A percentile compares a stretch with the other conserved stretches of the same genome.
Evolutionary conservation across 2,797 vertebrate species (phyloP).

Genomic region (Petrocephalus schoutedeni): DNA sequence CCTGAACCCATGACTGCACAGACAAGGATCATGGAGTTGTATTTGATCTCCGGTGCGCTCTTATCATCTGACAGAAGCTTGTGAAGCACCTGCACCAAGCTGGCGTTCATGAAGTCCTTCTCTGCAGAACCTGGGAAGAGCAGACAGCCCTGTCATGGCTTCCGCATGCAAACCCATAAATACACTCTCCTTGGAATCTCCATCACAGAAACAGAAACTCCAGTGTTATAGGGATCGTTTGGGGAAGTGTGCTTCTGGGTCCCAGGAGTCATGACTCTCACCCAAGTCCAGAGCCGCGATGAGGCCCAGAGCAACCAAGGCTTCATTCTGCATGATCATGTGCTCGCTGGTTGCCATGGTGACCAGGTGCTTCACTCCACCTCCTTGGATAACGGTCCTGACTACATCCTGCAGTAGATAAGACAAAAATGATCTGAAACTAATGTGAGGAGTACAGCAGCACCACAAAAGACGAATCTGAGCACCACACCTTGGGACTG

Average conservation of each 20-base stretch:
- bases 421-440: slow-evolving; percentile 18
- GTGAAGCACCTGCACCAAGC: slow-evolving; percentile 88
- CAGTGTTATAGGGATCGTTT: neutral
- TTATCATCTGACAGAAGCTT: slow-evolving; percentile 87
- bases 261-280: slow-evolving; percentile 47
- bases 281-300: slow-evolving; percentile 90
- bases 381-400: slow-evolving; percentile 83
- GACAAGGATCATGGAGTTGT: slow-evolving; percentile 97
- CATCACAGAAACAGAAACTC: neutral
- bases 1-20: slow-evolving; percentile 92
- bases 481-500: neutral
- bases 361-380: slow-evolving; percentile 90
- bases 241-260: neutral
- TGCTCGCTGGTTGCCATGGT: slow-evolving; percentile 98
- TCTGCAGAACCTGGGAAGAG: slow-evolving; percentile 74
- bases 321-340: slow-evolving; percentile 99
- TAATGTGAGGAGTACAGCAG: neutral
- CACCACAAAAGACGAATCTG: neutral
- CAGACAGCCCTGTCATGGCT: neutral
- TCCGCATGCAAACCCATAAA: neutral
- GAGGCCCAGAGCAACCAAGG: slow-evolving; percentile 89
- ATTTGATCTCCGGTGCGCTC: slow-evolving; percentile 96
- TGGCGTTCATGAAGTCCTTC: slow-evolving; percentile 84
- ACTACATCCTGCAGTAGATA: slow-evolving; percentile 79
- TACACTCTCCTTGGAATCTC: neutral